Evolutionary conservation across 2,888 invertebrate genomes (phyloP).

Genomic region (Thumatha senex): DNA sequence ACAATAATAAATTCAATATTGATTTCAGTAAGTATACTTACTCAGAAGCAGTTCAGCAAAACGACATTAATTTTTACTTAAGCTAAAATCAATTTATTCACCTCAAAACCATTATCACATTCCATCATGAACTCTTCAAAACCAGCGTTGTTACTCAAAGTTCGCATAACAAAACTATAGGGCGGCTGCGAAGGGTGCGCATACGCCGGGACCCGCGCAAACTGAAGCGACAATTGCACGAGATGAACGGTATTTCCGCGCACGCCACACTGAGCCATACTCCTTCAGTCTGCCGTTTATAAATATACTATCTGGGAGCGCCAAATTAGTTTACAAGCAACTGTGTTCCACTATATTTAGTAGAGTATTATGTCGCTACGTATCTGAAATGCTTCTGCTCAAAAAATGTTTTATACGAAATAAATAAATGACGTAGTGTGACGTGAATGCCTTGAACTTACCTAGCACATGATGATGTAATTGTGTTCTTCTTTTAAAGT

Average conservation of each 20-base stretch:
- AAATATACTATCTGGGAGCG: conserved; percentile 67
- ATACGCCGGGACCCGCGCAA: conserved; percentile 38
- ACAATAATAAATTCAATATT: background rate
- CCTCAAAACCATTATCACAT: conserved; percentile 74
- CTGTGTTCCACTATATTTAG: conserved; percentile 51
- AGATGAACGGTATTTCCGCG: conserved; percentile 50
- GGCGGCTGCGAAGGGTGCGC: conserved; percentile 28
- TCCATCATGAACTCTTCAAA: conserved; percentile 75
- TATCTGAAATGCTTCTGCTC: background rate
- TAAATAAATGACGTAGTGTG: too few species aligned
- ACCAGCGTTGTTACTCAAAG: conserved; percentile 49
- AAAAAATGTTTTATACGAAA: background rate
- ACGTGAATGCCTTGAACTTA: background rate
- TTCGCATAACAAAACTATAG: conserved; percentile 54
- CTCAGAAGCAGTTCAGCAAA: background rate
- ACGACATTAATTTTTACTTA: background rate
- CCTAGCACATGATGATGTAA: background rate
- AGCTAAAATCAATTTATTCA: conserved; percentile 36
- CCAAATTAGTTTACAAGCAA: conserved; percentile 60
- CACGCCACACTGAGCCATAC: conserved; percentile 64
- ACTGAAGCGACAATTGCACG: conserved; percentile 41
- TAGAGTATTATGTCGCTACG: conserved; percentile 14
- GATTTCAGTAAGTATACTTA: background rate
- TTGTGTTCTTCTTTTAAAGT: background rate
- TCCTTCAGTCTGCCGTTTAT: conserved; percentile 62